Evolutionary conservation across 1,140 invertebrate species (phyloP).

Genomic region (Vanessa tameamea): DNA sequence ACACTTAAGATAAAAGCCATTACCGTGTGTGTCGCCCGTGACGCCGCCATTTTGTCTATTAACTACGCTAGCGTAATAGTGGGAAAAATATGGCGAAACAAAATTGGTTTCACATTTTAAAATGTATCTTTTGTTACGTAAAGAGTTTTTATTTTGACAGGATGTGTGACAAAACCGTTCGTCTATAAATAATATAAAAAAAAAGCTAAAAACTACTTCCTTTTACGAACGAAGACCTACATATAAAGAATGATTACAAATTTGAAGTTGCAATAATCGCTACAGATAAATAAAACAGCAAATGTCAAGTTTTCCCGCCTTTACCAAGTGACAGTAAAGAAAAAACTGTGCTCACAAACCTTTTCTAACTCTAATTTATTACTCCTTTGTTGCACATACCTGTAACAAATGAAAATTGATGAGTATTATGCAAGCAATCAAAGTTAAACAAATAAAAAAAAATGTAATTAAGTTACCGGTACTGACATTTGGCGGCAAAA

Average conservation of each 20-base stretch:
- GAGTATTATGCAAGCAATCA: constrained; percentile 43
- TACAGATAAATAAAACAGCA: constrained; percentile 1
- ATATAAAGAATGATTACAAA: background rate
- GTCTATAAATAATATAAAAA: background rate
- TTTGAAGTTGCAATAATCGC: background rate
- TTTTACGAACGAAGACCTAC: background rate
- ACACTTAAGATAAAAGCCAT: constrained; percentile 72
- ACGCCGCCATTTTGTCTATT: constrained; percentile 70
- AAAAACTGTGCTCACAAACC: constrained; percentile 27
- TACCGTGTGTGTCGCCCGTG: constrained; percentile 71
- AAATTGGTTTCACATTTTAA: constrained; percentile 65
- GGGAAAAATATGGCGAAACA: constrained; percentile 68
- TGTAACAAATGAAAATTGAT: constrained; percentile 55
- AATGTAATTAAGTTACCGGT: constrained; percentile 57
- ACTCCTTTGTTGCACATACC: constrained; percentile 43
- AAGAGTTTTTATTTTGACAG: constrained; percentile 33
- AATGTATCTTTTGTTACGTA: constrained; percentile 36
- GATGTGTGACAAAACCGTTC: constrained; percentile 19
- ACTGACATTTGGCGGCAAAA: constrained; percentile 70
- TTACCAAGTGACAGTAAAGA: background rate
- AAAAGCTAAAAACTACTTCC: background rate
- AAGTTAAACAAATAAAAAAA: constrained; percentile 45
- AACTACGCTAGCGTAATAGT: constrained; percentile 65
- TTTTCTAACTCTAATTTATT: constrained; percentile 28
- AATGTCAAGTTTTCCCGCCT: constrained; percentile 8